phyloP scores from a whole-genome alignment of 2,888 invertebrate genomes.

The Rhagonycha fulva region DNA sequence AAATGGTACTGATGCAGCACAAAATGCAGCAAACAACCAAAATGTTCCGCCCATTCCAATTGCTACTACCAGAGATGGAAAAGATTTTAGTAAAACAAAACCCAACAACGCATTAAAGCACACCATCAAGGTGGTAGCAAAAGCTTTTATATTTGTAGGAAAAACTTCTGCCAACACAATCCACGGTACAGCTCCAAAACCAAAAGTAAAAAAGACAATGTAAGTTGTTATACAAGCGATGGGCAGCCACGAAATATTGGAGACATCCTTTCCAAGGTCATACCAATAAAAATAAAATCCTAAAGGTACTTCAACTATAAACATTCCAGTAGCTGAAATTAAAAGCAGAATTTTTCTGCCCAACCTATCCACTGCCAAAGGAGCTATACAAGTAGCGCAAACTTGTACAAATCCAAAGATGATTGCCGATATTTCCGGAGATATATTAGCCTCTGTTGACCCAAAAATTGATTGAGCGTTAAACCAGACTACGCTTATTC shows the following conservation, averaged over 20 bases:
- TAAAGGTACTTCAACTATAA: background rate
- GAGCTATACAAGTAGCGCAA: background rate
- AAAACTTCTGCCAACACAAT: background rate
- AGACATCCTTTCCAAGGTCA: background rate
- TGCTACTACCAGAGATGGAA: background rate
- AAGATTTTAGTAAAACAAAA: background rate
- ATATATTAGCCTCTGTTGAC: background rate
- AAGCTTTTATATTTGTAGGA: background rate
- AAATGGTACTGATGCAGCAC: slow-evolving; percentile 69
- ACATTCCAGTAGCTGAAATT: background rate
- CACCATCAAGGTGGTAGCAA: background rate
- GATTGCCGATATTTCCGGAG: background rate
- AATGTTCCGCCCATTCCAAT: slow-evolving; percentile 67
- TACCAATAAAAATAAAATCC: background rate
- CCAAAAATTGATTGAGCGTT: background rate
- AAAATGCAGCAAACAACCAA: slow-evolving; percentile 69
- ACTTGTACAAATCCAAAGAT: background rate
- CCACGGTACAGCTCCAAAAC: background rate
- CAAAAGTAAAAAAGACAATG: background rate
- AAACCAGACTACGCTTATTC: background rate
- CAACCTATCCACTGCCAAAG: background rate
- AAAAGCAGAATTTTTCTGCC: background rate
- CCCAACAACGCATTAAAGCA: background rate
- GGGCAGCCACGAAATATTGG: background rate
- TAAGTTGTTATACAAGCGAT: background rate